phyloP scores from a whole-genome alignment of 2,113 vertebrate species.

The Brachyhypopomus gauderio region DNA sequence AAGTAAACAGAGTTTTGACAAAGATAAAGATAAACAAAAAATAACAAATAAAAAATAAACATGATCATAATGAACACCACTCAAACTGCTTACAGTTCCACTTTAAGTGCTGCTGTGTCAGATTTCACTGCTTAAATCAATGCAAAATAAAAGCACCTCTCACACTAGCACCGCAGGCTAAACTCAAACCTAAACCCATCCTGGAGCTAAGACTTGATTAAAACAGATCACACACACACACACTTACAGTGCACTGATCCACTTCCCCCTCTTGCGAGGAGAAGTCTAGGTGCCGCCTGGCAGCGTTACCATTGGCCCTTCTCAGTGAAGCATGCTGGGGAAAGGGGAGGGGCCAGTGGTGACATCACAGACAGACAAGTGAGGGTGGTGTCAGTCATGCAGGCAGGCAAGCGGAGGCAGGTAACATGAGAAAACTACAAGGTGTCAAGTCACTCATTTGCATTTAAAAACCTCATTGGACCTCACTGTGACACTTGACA shows the following conservation, averaged over 20 bases:
- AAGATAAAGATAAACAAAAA: background rate
- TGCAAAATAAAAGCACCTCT: too few species aligned
- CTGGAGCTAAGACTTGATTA: too few species aligned
- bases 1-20: background rate
- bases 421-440: constrained; percentile 51
- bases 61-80: background rate
- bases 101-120: too few species aligned
- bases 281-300: constrained; percentile 80
- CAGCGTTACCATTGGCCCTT: constrained; percentile 73
- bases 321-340: constrained; percentile 82
- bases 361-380: constrained; percentile 48
- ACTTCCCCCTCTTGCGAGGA: constrained; percentile 76
- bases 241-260: constrained; percentile 85
- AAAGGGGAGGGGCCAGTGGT: constrained; percentile 60
- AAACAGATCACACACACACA: constrained; percentile 33
- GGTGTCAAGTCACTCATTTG: background rate
- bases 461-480: background rate
- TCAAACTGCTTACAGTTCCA: background rate
- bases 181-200: too few species aligned
- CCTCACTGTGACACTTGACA: background rate
- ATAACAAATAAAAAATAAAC: background rate
- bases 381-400: constrained; percentile 35
- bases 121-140: too few species aligned
- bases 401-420: constrained; percentile 30
- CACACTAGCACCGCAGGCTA: background rate